Evolutionary conservation across 2,113 vertebrate species (phyloP).

Genomic region (Romanogobio albipinnatus): DNA sequence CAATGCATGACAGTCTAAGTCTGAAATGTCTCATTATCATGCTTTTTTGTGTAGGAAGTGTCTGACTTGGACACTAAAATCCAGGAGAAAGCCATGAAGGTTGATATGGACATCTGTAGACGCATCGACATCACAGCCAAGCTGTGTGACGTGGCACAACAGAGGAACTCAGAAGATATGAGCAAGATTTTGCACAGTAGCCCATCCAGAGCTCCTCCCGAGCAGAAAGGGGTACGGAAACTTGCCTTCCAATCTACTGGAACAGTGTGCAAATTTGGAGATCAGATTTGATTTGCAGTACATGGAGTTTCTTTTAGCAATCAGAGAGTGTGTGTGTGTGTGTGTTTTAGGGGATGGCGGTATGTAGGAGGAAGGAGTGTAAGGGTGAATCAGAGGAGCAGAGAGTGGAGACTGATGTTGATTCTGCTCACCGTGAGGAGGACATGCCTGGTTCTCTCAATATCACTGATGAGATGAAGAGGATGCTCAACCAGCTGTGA

Average conservation of each 20-base stretch:
- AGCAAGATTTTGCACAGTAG: slow-evolving; percentile 88
- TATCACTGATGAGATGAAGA: slow-evolving; percentile 99
- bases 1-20: neutral
- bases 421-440: slow-evolving; percentile 83
- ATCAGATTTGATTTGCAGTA: slow-evolving; percentile 22
- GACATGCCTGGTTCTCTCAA: slow-evolving; percentile 89
- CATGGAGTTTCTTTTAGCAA: neutral
- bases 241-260: neutral
- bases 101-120: slow-evolving; percentile 93
- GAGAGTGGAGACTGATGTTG: slow-evolving; percentile 84
- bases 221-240: slow-evolving; percentile 55
- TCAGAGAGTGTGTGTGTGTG: slow-evolving; percentile 17
- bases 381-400: slow-evolving; percentile 85
- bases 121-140: slow-evolving; percentile 92
- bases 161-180: slow-evolving; percentile 91
- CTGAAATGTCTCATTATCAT: slow-evolving; percentile 51
- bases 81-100: slow-evolving; percentile 93
- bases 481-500: slow-evolving; percentile 98
- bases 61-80: slow-evolving; percentile 92
- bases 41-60: slow-evolving; percentile 79
- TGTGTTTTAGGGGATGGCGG: slow-evolving; percentile 63
- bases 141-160: slow-evolving; percentile 91
- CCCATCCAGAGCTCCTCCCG: slow-evolving; percentile 47
- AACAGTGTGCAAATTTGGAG: neutral
- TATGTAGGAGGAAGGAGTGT: slow-evolving; percentile 85